Conservation (phyloP, 2,888 invertebrate species). For the Apantesis nais region DNA sequence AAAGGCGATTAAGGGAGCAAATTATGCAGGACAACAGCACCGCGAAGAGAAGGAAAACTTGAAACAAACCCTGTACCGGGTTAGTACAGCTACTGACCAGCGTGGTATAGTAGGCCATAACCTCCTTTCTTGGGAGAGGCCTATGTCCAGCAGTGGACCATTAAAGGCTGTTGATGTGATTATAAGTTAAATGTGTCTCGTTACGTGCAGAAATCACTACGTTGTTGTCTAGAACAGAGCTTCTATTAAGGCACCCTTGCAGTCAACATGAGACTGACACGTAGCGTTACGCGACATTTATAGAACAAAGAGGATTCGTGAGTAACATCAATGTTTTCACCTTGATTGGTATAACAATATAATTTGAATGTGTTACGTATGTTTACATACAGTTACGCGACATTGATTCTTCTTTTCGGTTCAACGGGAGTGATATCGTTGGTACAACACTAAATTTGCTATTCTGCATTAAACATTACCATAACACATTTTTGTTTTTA, state of each 20-base stretch:
- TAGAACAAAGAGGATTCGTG: slow-evolving; percentile 7
- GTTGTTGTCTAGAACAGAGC: neutral
- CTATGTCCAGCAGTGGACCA: too few species aligned
- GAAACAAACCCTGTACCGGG: too few species aligned
- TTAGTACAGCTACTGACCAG: too few species aligned
- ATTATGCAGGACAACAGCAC: too few species aligned
- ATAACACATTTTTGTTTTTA: too few species aligned
- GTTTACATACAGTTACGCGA: neutral
- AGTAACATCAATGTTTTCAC: slow-evolving; percentile 1
- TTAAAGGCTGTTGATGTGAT: too few species aligned
- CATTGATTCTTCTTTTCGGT: neutral
- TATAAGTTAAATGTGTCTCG: neutral
- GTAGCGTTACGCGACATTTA: slow-evolving; percentile 1
- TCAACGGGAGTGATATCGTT: neutral
- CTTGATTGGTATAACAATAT: neutral
- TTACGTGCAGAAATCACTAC: neutral
- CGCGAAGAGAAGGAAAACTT: too few species aligned
- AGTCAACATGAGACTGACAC: slow-evolving; percentile 6
- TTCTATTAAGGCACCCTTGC: neutral
- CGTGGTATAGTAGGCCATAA: too few species aligned
- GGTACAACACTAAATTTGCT: too few species aligned
- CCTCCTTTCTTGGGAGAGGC: too few species aligned
- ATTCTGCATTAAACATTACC: too few species aligned
- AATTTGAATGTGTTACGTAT: neutral
- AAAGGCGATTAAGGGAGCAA: too few species aligned